Percentiles rank a stretch among this genome's conserved stretches.
Conservation (phyloP, 2,888 invertebrate genomes). For the Neoitamus cyanurus region DNA sequence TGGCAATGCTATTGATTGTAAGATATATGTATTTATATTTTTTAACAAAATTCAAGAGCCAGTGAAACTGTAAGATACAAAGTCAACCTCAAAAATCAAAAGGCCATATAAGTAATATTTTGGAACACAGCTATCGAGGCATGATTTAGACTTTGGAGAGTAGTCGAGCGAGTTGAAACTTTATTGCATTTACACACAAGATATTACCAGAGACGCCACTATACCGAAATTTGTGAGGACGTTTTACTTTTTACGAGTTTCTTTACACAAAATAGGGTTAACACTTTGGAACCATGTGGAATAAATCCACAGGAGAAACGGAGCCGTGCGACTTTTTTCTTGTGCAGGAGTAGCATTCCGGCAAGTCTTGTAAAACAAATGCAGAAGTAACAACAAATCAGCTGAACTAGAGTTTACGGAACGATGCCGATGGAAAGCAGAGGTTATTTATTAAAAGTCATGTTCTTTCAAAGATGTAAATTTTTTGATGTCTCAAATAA, state of each 20-base stretch:
- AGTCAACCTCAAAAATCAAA: slow-evolving; percentile 4
- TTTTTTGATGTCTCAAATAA: slow-evolving; percentile 46
- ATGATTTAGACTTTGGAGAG: background rate
- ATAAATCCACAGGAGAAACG: background rate
- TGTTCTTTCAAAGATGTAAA: slow-evolving; percentile 41
- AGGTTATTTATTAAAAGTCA: slow-evolving; percentile 16
- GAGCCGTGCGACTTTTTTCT: background rate
- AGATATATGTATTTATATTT: slow-evolving; percentile 38
- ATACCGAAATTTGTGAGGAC: slow-evolving; percentile 18
- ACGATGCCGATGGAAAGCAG: background rate
- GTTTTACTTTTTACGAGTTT: slow-evolving; percentile 36
- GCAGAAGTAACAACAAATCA: slow-evolving; percentile 22
- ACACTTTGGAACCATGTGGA: background rate
- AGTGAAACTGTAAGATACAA: background rate
- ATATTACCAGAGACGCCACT: slow-evolving; percentile 30
- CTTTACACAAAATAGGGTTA: background rate
- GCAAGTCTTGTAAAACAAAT: background rate
- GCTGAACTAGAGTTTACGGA: background rate
- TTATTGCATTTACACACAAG: slow-evolving; percentile 26
- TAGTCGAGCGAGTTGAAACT: background rate
- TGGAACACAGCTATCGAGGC: background rate
- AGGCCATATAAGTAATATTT: slow-evolving; percentile 18
- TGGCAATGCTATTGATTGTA: slow-evolving; percentile 22
- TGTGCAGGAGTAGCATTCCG: background rate
- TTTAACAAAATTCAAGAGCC: slow-evolving; percentile 16